Evolutionary conservation across 2,797 vertebrate genomes (phyloP).

Genomic region (Phrynocephalus forsythii): DNA sequence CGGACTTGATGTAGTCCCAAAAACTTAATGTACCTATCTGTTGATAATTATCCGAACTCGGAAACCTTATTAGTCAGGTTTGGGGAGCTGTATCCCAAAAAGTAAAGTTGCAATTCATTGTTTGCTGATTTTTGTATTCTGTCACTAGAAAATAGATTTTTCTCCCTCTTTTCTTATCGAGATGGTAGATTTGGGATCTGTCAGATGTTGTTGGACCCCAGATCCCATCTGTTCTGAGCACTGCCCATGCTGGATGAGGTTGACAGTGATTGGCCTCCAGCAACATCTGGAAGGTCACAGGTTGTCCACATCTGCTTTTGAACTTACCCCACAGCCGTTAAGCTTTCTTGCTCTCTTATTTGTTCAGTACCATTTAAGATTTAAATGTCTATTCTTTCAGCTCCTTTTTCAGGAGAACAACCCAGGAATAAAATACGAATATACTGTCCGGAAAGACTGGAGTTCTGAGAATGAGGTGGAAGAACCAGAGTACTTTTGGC

Average conservation of each 20-base stretch:
- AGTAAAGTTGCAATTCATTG: too few relatives aligned
- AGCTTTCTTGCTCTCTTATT: neutral
- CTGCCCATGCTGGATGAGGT: too few relatives aligned
- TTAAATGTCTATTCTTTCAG: slow-evolving; percentile 71
- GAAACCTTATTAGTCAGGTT: too few relatives aligned
- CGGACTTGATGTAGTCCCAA: neutral
- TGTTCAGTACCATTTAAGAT: neutral
- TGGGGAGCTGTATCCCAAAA: too few relatives aligned
- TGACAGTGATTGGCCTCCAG: neutral
- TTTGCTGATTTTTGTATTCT: too few relatives aligned
- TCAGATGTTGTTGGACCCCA: neutral
- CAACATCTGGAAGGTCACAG: neutral
- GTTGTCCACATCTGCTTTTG: neutral
- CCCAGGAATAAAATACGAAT: slow-evolving; percentile 90
- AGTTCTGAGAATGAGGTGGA: slow-evolving; percentile 84
- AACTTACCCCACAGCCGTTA: neutral
- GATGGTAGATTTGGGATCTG: neutral
- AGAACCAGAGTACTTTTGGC: slow-evolving; percentile 88
- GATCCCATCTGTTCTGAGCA: neutral
- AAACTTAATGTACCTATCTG: neutral
- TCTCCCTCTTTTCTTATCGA: neutral
- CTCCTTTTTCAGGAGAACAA: slow-evolving; percentile 95
- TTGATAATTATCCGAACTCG: too few relatives aligned
- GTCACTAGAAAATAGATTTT: neutral
- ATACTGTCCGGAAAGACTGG: slow-evolving; percentile 86